Conservation (phyloP, 2,888 invertebrate species). For the Apamea epomidion region DNA sequence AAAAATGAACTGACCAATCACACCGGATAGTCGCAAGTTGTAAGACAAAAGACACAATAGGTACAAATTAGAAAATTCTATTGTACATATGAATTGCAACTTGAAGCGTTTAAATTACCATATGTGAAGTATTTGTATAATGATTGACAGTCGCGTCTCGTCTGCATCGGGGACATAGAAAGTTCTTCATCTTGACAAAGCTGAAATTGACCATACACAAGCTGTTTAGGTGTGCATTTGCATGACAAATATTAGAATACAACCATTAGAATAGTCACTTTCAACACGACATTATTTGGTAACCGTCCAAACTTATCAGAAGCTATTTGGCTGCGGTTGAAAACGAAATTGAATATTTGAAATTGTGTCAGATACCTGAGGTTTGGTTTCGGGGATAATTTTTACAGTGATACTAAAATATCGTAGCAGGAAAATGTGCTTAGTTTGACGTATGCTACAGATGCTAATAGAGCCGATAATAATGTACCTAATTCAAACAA, state of each 20-base stretch:
- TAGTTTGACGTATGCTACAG: slow-evolving; percentile 3
- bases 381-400: slow-evolving; percentile 43
- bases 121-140: slow-evolving; percentile 79
- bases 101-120: slow-evolving; percentile 76
- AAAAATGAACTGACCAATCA: slow-evolving; percentile 59
- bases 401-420: slow-evolving; percentile 44
- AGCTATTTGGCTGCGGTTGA: slow-evolving; percentile 62
- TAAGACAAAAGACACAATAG: slow-evolving; percentile 57
- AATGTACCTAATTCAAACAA: slow-evolving; percentile 1
- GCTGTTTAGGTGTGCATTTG: slow-evolving; percentile 79
- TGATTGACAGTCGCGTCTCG: slow-evolving; percentile 80
- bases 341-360: slow-evolving; percentile 64
- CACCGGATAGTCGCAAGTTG: slow-evolving; percentile 37
- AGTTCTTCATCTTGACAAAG: slow-evolving; percentile 84
- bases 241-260: slow-evolving; percentile 80
- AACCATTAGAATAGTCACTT: slow-evolving; percentile 73
- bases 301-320: slow-evolving; percentile 66
- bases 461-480: slow-evolving; percentile 26
- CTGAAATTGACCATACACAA: slow-evolving; percentile 83
- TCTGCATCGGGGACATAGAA: slow-evolving; percentile 84
- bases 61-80: slow-evolving; percentile 72
- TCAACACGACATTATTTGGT: slow-evolving; percentile 73
- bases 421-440: slow-evolving; percentile 22
- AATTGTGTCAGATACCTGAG: slow-evolving; percentile 48
- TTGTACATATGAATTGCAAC: slow-evolving; percentile 68